A percentile compares a stretch with the other conserved stretches of the same genome.
Evolutionary conservation across 2,797 vertebrate species (phyloP).

Genomic region (Gallirallus australis): DNA sequence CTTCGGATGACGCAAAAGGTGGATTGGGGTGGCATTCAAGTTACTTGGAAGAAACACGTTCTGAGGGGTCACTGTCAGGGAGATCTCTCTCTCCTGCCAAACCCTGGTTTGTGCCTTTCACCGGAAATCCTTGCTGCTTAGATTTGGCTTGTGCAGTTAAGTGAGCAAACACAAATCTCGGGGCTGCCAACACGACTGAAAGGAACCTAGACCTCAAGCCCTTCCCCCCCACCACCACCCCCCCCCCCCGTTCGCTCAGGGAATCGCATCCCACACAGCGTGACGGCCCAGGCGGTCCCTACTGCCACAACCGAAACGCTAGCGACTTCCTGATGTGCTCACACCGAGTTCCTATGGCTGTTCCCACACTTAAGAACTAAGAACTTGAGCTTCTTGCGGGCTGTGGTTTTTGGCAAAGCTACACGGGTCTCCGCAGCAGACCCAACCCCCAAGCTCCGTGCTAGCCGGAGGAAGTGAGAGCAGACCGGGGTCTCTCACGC

Average conservation of each 20-base stretch:
- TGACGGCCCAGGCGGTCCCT: no score
- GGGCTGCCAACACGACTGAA: background rate
- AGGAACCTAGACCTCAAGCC: fast-evolving
- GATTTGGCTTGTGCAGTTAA: background rate
- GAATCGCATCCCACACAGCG: background rate
- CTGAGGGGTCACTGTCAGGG: background rate
- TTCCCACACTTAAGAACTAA: no score
- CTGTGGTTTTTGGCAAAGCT: background rate
- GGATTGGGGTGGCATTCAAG: background rate
- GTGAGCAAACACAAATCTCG: background rate
- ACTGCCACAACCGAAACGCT: background rate
- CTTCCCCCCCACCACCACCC: no score
- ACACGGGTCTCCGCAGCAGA: fast-evolving
- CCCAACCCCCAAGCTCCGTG: background rate
- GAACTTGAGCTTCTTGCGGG: fast-evolving
- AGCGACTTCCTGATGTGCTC: fast-evolving
- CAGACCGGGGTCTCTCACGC: background rate
- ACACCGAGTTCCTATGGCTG: background rate
- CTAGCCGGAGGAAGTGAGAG: no score
- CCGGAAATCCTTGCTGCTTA: background rate
- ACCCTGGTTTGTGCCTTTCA: no score
- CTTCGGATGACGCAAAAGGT: background rate
- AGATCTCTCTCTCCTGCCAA: background rate
- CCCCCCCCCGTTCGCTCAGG: no score
- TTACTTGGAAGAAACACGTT: background rate